phyloP scores from a whole-genome alignment of 2,888 invertebrate genomes.

The Hylaea fasciaria region DNA sequence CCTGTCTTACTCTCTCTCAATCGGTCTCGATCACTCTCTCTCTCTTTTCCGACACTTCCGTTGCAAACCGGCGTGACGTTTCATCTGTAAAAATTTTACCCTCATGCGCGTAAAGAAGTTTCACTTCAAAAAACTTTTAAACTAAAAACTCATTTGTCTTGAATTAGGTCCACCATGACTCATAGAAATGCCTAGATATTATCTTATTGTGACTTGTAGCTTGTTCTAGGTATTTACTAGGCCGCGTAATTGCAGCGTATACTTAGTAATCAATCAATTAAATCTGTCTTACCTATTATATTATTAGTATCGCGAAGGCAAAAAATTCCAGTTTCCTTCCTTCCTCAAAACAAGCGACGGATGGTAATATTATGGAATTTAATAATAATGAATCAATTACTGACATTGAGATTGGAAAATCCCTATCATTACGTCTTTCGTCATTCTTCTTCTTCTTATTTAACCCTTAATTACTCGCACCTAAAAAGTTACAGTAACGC shows the following conservation, averaged over 20 bases:
- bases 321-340: slow-evolving; percentile 22
- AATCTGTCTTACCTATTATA: slow-evolving; percentile 10
- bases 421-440: too few species aligned
- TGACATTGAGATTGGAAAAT: too few species aligned
- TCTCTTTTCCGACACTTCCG: too few species aligned
- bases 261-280: slow-evolving; percentile 31
- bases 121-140: too few species aligned
- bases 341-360: slow-evolving; percentile 10
- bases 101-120: too few species aligned
- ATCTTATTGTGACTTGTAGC: slow-evolving; percentile 23
- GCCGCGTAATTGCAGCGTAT: slow-evolving; percentile 25
- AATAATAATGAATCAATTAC: not conserved
- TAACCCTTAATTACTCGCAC: too few species aligned
- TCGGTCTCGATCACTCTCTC: too few species aligned
- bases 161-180: slow-evolving; percentile 23
- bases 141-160: slow-evolving; percentile 16
- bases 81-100: too few species aligned
- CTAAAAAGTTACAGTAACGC: too few species aligned
- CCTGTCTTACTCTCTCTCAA: too few species aligned
- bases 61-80: too few species aligned
- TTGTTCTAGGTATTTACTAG: slow-evolving; percentile 25
- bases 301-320: slow-evolving; percentile 1
- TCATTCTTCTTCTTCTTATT: too few species aligned
- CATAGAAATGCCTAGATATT: slow-evolving; percentile 26
- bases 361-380: slow-evolving; percentile 9